phyloP scores from a whole-genome alignment of 23 tunicate genomes.

The Botrylloides violaceus region DNA sequence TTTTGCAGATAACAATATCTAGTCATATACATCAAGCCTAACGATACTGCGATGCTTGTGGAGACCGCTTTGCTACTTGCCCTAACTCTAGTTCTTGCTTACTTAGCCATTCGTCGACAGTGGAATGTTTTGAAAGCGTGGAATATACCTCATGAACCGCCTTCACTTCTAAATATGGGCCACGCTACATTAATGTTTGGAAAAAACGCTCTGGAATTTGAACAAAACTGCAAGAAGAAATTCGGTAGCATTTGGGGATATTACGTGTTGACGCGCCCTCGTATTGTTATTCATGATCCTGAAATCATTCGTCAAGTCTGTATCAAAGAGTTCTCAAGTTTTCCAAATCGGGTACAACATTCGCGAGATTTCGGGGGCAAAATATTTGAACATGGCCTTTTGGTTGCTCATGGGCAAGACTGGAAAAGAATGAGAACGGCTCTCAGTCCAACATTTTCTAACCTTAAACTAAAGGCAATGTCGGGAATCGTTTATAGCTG shows the following conservation, averaged over 20 bases:
- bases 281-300: constrained; percentile 46
- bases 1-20: no score
- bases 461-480: constrained; percentile 62
- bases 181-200: background rate
- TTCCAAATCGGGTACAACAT: constrained; percentile 15
- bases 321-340: constrained; percentile 43
- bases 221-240: constrained; percentile 12
- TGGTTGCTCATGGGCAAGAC: constrained; percentile 37
- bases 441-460: constrained; percentile 56
- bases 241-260: constrained; percentile 6
- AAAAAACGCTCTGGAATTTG: background rate
- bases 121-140: constrained; percentile 39
- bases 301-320: constrained; percentile 44
- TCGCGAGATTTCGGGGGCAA: constrained; percentile 22
- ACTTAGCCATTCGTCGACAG: no score
- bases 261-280: constrained; percentile 7
- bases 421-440: constrained; percentile 67
- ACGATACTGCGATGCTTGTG: no score
- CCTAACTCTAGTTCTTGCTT: no score
- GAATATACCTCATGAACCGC: constrained; percentile 62
- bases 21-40: no score
- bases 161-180: background rate
- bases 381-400: constrained; percentile 38
- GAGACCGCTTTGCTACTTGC: no score
- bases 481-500: constrained; percentile 47